Percentiles rank a stretch among this genome's conserved stretches.
Evolutionary conservation across 2,113 vertebrate genomes (phyloP).

Genomic region (Budorcas taxicolor): DNA sequence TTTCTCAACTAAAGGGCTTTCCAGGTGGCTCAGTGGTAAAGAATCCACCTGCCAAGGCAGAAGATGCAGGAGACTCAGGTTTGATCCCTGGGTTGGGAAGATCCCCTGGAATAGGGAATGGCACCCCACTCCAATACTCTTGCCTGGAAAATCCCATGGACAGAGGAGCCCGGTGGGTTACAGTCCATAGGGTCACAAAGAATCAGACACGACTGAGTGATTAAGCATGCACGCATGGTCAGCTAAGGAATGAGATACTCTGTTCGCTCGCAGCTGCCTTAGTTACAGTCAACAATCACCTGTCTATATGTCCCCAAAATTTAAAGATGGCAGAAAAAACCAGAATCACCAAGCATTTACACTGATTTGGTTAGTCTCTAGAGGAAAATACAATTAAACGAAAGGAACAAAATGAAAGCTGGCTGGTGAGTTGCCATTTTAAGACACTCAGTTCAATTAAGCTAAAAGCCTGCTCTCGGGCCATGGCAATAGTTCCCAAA

Average conservation of each 20-base stretch:
- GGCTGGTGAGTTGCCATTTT: conserved; percentile 73
- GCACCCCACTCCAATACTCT: neutral
- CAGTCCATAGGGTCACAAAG: neutral
- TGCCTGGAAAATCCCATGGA: neutral
- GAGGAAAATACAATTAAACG: conserved; percentile 71
- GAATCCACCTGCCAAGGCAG: neutral
- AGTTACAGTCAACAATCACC: conserved; percentile 9
- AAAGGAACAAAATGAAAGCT: conserved; percentile 67
- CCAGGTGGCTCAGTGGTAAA: neutral
- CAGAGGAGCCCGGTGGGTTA: neutral
- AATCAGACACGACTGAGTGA: neutral
- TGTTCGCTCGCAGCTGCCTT: conserved; percentile 10
- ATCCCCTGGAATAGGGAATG: neutral
- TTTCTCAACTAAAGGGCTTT: neutral
- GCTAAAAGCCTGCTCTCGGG: conserved; percentile 78
- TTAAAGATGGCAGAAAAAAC: neutral
- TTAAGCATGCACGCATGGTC: neutral
- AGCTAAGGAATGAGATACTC: neutral
- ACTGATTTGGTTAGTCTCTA: conserved; percentile 68
- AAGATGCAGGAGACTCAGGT: neutral
- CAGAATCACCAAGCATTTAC: conserved; percentile 51
- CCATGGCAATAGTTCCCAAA: neutral
- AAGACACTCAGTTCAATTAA: conserved; percentile 76
- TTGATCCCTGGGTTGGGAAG: neutral
- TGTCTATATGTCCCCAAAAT: conserved; percentile 31